Conservation (phyloP, 2,888 invertebrate genomes). For the Phasia obesa region DNA sequence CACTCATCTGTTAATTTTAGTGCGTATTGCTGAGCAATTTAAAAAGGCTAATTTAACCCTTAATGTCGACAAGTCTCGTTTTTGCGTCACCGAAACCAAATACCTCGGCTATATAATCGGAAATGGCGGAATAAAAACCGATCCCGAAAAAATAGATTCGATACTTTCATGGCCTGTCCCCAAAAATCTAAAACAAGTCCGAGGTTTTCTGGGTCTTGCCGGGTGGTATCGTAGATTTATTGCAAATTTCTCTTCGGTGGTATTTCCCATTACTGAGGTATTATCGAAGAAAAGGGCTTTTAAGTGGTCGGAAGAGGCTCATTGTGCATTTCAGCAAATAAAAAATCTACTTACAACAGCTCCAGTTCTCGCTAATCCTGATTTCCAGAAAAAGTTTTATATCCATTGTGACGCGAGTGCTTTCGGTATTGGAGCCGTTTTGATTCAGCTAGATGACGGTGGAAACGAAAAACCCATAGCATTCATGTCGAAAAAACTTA, state of each 20-base stretch:
- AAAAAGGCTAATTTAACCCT: not conserved
- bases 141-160: not conserved
- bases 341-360: not conserved
- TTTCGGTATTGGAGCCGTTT: conserved; percentile 8
- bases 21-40: not conserved
- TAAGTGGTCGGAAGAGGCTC: not conserved
- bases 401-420: conserved; percentile 16
- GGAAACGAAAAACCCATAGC: conserved; percentile 4
- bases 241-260: not conserved
- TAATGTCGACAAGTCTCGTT: not conserved
- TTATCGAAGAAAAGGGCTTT: not conserved
- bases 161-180: not conserved
- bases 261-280: not conserved
- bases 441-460: not conserved
- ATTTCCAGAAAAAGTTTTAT: conserved; percentile 34
- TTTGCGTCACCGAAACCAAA: not conserved
- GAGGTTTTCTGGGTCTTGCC: not conserved
- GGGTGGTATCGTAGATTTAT: conserved; percentile 2
- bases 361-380: not conserved
- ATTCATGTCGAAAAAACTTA: conserved; percentile 36
- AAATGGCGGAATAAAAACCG: not conserved
- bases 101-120: not conserved
- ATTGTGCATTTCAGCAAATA: not conserved
- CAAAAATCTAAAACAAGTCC: not conserved
- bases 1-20: not conserved